Percentiles rank a stretch among this genome's conserved stretches.
Evolutionary conservation across 2,113 vertebrate genomes (phyloP).

Genomic region (Peucedramus taeniatus): DNA sequence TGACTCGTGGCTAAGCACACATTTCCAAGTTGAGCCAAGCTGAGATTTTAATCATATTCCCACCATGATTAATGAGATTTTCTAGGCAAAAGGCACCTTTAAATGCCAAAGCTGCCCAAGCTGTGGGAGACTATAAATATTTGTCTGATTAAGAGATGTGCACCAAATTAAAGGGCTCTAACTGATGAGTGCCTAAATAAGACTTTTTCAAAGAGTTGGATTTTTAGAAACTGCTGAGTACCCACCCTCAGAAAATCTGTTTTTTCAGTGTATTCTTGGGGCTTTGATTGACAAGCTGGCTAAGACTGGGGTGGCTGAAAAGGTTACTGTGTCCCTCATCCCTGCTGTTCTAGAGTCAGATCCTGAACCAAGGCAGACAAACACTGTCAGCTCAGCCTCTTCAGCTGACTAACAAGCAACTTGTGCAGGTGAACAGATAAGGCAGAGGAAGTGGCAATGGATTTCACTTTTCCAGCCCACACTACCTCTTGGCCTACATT

Average conservation of each 20-base stretch:
- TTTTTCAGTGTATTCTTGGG: slow-evolving; percentile 26
- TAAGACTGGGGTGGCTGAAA: background rate
- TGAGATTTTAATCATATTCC: background rate
- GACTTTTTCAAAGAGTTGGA: background rate
- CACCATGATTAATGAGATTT: background rate
- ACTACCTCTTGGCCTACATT: background rate
- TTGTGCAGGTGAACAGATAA: background rate
- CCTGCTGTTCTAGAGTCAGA: slow-evolving; percentile 7
- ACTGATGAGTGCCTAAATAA: background rate
- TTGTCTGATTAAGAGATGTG: background rate
- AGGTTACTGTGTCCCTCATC: background rate
- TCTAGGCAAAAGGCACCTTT: background rate
- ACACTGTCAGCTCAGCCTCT: background rate
- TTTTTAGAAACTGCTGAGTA: background rate
- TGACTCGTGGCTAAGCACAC: background rate
- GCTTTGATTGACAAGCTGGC: slow-evolving; percentile 47
- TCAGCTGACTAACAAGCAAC: background rate
- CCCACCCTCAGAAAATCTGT: slow-evolving; percentile 52
- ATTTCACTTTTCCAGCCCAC: background rate
- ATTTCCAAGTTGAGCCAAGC: background rate
- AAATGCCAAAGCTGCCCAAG: background rate
- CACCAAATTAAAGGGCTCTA: background rate
- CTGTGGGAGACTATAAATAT: background rate
- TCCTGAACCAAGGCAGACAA: background rate
- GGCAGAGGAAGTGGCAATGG: background rate